phyloP scores from a whole-genome alignment of 2,888 invertebrate genomes.

The Rugalucina vietnamica region DNA sequence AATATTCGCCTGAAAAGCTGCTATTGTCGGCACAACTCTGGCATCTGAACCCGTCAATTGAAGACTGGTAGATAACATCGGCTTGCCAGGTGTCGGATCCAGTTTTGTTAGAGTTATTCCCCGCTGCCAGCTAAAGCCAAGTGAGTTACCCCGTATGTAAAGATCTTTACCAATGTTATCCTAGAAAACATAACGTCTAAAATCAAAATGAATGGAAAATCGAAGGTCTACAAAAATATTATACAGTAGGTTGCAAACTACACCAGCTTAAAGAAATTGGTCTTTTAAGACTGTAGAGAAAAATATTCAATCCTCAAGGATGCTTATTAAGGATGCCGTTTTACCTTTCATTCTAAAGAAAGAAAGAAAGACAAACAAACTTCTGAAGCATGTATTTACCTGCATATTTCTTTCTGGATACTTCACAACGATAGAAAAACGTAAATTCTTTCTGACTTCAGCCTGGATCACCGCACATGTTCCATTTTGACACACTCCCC shows the following conservation, averaged over 20 bases:
- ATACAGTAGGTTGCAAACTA: no score
- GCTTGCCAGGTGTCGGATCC: constrained; percentile 4
- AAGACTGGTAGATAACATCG: background rate
- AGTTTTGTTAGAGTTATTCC: background rate
- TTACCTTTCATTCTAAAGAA: background rate
- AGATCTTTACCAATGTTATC: background rate
- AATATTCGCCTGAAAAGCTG: background rate
- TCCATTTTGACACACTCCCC: background rate
- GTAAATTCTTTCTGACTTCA: background rate
- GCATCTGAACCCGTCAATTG: constrained; percentile 5
- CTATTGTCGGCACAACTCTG: background rate
- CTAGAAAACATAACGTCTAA: background rate
- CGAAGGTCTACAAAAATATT: no score
- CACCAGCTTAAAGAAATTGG: background rate
- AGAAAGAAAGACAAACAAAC: background rate
- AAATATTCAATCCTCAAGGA: background rate
- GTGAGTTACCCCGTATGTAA: background rate
- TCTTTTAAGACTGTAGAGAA: background rate
- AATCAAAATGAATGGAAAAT: background rate
- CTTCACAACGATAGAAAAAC: background rate
- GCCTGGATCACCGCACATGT: background rate
- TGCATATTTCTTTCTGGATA: constrained; percentile 4
- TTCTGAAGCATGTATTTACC: background rate
- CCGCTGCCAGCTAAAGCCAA: background rate
- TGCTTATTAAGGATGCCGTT: background rate